These are phyloP conservation scores for Diploscapter pachys DNA, from an alignment of 1,140 invertebrate genomes.

Conservation along the genomic window DNA sequence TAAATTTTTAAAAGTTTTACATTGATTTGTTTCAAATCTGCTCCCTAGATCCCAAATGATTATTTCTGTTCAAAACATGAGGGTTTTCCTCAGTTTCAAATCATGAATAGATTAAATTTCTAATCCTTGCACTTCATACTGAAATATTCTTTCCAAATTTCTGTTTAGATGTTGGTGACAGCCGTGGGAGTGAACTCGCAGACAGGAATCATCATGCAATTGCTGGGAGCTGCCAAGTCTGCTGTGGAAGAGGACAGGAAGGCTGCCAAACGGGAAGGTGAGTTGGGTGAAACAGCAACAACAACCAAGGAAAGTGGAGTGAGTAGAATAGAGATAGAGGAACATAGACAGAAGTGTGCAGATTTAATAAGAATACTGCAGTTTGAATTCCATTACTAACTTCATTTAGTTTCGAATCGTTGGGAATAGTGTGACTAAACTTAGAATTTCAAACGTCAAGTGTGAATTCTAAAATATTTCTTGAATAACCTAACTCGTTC, in stretches of 20 bases:
- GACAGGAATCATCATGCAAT: constrained; percentile 97
- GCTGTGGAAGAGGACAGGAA: constrained; percentile 58
- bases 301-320: no score
- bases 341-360: no score
- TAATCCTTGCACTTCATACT: constrained; percentile 1
- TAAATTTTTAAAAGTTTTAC: not conserved
- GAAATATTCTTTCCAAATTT: not conserved
- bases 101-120: not conserved
- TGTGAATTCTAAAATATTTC: no score
- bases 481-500: not conserved
- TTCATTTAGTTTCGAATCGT: no score
- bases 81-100: not conserved
- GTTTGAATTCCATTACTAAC: no score
- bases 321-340: no score
- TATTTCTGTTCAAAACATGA: not conserved
- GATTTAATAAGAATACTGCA: no score
- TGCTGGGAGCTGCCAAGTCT: constrained; percentile 79
- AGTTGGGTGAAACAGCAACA: not conserved
- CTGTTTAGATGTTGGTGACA: constrained; percentile 79
- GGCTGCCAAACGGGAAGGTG: constrained; percentile 52
- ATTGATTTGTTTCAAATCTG: not conserved
- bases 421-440: no score
- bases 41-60: not conserved
- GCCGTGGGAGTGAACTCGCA: constrained; percentile 98
- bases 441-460: no score